Conservation (phyloP, 2,113 vertebrate species). For the Lutjanus erythropterus region DNA sequence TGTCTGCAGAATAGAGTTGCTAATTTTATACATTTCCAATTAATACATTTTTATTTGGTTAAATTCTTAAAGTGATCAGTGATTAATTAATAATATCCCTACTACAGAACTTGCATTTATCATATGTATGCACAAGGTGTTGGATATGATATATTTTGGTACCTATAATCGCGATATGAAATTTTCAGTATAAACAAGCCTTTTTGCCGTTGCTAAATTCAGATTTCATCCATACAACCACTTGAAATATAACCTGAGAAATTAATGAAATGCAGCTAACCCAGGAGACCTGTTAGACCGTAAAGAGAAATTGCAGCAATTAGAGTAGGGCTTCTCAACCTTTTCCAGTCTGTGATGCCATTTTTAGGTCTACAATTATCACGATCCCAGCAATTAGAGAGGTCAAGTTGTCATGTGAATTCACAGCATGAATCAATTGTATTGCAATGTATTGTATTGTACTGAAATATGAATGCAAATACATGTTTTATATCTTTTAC, state of each 20-base stretch:
- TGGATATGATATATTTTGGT: no score
- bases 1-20: no score
- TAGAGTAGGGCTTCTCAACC: constrained; percentile 26
- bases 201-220: no score
- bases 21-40: no score
- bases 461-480: not conserved
- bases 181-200: not conserved
- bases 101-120: no score
- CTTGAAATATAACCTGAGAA: not conserved
- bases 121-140: no score
- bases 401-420: constrained; percentile 13
- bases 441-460: constrained; percentile 10
- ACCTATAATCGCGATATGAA: no score
- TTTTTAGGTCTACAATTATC: constrained; percentile 33
- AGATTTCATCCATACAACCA: not conserved
- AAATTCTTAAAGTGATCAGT: no score
- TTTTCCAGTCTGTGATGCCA: constrained; percentile 10
- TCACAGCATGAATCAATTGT: constrained; percentile 24
- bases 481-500: not conserved
- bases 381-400: constrained; percentile 40
- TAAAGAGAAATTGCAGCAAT: constrained; percentile 26
- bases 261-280: constrained; percentile 11
- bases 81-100: no score
- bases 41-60: no score
- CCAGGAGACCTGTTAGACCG: constrained; percentile 22